These are phyloP conservation scores for Agrochola lota DNA, from an alignment of 2,888 invertebrate genomes.

Conservation along the genomic window DNA sequence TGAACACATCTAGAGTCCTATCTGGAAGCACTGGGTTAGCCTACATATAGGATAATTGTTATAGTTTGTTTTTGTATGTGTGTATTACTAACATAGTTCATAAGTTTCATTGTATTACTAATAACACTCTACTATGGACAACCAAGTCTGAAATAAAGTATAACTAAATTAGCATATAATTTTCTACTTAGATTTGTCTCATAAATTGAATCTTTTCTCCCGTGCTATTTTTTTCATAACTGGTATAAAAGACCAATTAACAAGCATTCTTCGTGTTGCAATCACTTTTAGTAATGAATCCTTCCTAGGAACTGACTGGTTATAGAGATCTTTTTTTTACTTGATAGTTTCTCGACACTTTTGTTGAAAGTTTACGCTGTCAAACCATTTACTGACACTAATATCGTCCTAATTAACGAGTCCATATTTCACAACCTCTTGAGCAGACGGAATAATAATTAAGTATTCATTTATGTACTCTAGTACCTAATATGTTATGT, in stretches of 20 bases:
- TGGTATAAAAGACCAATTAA: background rate
- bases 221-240: too few species aligned
- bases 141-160: too few species aligned
- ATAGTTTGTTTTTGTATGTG: too few species aligned
- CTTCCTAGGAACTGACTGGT: background rate
- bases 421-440: background rate
- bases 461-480: background rate
- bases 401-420: background rate
- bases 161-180: too few species aligned
- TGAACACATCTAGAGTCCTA: too few species aligned
- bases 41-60: too few species aligned
- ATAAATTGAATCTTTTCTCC: background rate
- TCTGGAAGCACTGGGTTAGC: too few species aligned
- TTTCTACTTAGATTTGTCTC: background rate
- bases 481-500: slow-evolving; percentile 9
- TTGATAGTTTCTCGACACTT: background rate
- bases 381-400: background rate
- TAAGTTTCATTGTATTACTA: too few species aligned
- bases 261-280: background rate
- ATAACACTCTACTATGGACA: too few species aligned
- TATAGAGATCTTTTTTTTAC: background rate
- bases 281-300: too few species aligned
- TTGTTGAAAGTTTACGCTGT: too few species aligned
- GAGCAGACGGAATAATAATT: background rate
- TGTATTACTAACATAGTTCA: too few species aligned